phyloP scores from a whole-genome alignment of 2,113 vertebrate species.

The Cynocephalus volans region DNA sequence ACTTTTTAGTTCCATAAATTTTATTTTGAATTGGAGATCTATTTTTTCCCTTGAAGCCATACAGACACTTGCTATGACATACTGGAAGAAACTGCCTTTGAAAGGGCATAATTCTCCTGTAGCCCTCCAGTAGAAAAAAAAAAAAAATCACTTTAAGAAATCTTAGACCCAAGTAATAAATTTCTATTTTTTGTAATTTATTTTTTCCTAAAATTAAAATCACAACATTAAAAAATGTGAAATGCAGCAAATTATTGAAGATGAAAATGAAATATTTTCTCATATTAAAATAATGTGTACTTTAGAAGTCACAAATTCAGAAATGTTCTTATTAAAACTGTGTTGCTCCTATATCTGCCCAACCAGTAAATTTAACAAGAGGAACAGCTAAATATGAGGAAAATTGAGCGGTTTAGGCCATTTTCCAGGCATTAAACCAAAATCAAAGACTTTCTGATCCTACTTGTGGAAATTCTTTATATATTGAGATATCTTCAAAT shows the following conservation, averaged over 20 bases:
- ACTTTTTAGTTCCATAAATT: not conserved
- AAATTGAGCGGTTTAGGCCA: not conserved
- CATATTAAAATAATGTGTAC: not conserved
- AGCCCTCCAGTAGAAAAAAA: not conserved
- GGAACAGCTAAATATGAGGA: not conserved
- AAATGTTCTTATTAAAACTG: not conserved
- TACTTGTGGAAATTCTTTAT: not conserved
- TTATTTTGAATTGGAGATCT: not conserved
- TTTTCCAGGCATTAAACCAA: not conserved
- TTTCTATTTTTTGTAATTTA: constrained; percentile 50
- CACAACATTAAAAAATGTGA: not conserved
- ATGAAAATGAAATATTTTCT: constrained; percentile 9
- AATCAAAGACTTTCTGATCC: not conserved
- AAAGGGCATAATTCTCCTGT: not conserved
- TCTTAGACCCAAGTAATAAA: not conserved
- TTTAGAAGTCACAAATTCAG: not conserved
- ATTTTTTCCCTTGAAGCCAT: not conserved
- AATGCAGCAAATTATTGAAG: constrained; percentile 14
- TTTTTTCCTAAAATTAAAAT: constrained; percentile 30
- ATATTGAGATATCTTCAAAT: not conserved
- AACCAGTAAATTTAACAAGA: not conserved
- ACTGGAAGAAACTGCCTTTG: not conserved
- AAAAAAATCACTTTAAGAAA: not conserved
- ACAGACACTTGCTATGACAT: not conserved
- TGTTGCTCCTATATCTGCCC: not conserved